Evolutionary conservation across 2,888 invertebrate genomes (phyloP).

Genomic region (Trichopria drosophilae): DNA sequence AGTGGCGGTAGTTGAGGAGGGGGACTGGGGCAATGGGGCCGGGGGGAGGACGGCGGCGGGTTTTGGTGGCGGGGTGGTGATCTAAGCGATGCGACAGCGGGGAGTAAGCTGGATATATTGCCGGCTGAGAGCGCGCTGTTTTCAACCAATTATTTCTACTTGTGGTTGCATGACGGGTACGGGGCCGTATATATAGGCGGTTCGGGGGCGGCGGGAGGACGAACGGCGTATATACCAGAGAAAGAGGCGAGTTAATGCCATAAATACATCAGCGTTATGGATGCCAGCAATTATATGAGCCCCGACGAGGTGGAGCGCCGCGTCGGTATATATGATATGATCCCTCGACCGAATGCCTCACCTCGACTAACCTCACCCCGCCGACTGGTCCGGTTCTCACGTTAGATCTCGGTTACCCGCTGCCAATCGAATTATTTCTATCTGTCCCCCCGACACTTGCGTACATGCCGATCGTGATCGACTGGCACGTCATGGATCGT

Average conservation of each 20-base stretch:
- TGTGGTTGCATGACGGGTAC: slow-evolving; percentile 65
- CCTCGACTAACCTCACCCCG: slow-evolving; percentile 39
- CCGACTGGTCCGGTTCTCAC: slow-evolving; percentile 52
- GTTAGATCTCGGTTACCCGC: slow-evolving; percentile 45
- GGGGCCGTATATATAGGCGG: slow-evolving; percentile 51
- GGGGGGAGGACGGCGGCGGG: slow-evolving; percentile 40
- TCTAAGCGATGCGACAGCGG: slow-evolving; percentile 57
- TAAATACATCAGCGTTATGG: slow-evolving; percentile 59
- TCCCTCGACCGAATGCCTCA: slow-evolving; percentile 49
- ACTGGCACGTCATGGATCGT: too few species aligned
- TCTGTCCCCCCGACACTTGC: slow-evolving; percentile 31
- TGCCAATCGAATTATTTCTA: slow-evolving; percentile 48
- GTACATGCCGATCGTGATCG: too few species aligned
- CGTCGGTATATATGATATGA: slow-evolving; percentile 50
- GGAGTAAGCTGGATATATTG: slow-evolving; percentile 58
- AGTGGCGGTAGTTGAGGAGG: slow-evolving; percentile 34
- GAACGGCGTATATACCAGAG: slow-evolving; percentile 47
- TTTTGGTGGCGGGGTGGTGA: slow-evolving; percentile 53
- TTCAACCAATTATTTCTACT: slow-evolving; percentile 59
- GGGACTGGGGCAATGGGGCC: slow-evolving; percentile 34
- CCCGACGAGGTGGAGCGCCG: slow-evolving; percentile 53
- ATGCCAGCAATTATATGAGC: slow-evolving; percentile 58
- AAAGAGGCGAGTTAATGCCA: slow-evolving; percentile 58
- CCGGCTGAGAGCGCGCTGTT: slow-evolving; percentile 54
- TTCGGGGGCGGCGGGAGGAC: slow-evolving; percentile 49